Percentiles rank a stretch among this genome's conserved stretches.
Evolutionary conservation across 2,888 invertebrate genomes (phyloP).

Genomic region (Sipha maydis): DNA sequence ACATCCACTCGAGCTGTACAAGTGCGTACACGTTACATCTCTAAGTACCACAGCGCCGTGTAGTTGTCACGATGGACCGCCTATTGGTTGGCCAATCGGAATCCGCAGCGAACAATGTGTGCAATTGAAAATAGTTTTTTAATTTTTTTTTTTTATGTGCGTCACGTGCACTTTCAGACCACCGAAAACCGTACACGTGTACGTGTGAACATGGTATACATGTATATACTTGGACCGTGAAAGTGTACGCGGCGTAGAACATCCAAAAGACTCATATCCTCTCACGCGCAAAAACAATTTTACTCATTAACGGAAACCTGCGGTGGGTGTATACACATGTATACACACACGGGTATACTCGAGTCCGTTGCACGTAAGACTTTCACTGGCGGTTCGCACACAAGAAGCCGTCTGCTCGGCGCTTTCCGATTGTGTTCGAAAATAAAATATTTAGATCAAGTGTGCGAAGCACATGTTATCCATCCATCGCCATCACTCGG

Average conservation of each 20-base stretch:
- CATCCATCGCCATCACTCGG: too few species aligned
- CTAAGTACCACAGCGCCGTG: not conserved
- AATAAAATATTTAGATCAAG: not conserved
- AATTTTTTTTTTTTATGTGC: not conserved
- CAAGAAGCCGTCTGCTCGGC: not conserved
- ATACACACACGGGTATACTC: not conserved
- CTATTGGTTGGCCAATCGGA: not conserved
- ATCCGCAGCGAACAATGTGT: not conserved
- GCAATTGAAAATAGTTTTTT: not conserved
- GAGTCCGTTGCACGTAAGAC: slow-evolving; percentile 52
- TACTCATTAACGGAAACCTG: slow-evolving; percentile 20
- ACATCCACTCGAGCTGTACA: too few species aligned
- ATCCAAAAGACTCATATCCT: not conserved
- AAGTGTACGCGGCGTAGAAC: not conserved
- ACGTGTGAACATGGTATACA: not conserved
- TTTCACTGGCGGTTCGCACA: slow-evolving; percentile 60
- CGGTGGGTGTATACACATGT: not conserved
- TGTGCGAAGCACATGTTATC: not conserved
- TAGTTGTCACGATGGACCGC: too few species aligned
- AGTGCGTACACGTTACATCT: too few species aligned
- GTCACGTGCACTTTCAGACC: not conserved
- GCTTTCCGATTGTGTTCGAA: slow-evolving; percentile 29
- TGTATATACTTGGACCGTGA: not conserved
- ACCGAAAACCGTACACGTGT: not conserved
- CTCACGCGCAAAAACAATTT: not conserved